A percentile compares a stretch with the other conserved stretches of the same genome.
phyloP scores from a whole-genome alignment of 1,140 invertebrate genomes.

The Hetaerina americana region DNA sequence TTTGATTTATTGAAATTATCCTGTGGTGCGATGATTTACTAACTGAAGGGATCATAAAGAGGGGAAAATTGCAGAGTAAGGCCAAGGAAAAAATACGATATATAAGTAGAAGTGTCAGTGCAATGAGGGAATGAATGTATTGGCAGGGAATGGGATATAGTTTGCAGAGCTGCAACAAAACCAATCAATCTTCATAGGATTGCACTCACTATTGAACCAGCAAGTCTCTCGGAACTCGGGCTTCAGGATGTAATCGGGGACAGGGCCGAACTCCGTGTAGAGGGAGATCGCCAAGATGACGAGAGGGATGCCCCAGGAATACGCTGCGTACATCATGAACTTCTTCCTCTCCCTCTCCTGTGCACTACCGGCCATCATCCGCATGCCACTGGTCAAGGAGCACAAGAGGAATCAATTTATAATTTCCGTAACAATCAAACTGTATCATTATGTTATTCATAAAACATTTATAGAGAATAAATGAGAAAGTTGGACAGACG shows the following conservation, averaged over 20 bases:
- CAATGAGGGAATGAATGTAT: too few species aligned
- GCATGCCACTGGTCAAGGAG: constrained; percentile 30
- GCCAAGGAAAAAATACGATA: too few species aligned
- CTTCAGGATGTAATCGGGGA: constrained; percentile 21
- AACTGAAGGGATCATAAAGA: too few species aligned
- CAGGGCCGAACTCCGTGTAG: constrained; percentile 9
- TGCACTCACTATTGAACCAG: constrained; percentile 24
- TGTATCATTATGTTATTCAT: neutral
- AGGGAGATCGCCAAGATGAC: constrained; percentile 16
- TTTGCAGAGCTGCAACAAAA: too few species aligned
- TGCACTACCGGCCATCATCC: constrained; percentile 28
- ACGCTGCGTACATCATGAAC: constrained; percentile 24
- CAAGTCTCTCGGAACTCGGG: constrained; percentile 17
- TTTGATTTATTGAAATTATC: too few species aligned
- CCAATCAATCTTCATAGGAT: too few species aligned
- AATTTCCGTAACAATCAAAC: neutral
- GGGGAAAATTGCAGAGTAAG: too few species aligned
- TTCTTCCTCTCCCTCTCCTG: constrained; percentile 36
- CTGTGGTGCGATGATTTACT: too few species aligned
- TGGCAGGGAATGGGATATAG: too few species aligned
- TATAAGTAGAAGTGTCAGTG: too few species aligned
- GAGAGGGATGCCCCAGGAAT: constrained; percentile 26
- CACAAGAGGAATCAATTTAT: neutral
- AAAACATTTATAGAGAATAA: neutral
- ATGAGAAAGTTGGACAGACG: neutral